A percentile compares a stretch with the other conserved stretches of the same genome.
Evolutionary conservation across 2,797 vertebrate species (phyloP).

Genomic region (Helarctos malayanus): DNA sequence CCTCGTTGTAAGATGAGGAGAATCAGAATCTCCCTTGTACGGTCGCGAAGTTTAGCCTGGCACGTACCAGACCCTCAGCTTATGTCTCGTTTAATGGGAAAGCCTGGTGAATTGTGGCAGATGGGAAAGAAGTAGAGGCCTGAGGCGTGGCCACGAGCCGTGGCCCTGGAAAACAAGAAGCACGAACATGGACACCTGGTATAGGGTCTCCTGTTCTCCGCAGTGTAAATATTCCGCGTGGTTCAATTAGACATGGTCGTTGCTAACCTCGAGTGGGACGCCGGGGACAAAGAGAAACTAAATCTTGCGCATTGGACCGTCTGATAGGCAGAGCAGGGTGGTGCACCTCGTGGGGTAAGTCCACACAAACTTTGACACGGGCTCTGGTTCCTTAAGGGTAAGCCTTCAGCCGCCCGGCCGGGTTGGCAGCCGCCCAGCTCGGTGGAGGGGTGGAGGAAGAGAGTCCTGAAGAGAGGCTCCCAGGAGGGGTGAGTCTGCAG

Average conservation of each 20-base stretch:
- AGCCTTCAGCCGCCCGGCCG: not conserved
- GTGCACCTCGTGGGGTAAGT: not conserved
- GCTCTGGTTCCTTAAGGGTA: not conserved
- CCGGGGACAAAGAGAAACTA: not conserved
- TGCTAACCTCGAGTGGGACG: not conserved
- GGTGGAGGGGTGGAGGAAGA: not conserved
- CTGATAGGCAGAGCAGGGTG: not conserved
- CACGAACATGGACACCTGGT: not conserved
- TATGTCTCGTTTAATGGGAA: not conserved
- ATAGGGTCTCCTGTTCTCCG: not conserved
- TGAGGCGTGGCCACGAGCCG: not conserved
- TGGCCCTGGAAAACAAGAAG: not conserved
- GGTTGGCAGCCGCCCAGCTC: not conserved
- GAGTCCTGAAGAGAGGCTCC: not conserved
- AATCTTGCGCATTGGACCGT: not conserved
- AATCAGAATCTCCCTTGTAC: not conserved
- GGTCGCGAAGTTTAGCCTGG: not conserved
- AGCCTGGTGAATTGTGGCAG: not conserved
- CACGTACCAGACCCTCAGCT: not conserved
- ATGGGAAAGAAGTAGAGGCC: not conserved
- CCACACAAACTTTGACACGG: not conserved
- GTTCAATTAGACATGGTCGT: not conserved
- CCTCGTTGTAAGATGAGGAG: not conserved
- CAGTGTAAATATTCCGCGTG: not conserved
- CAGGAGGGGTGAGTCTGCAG: conserved; percentile 56